Evolutionary conservation across 2,888 invertebrate species (phyloP).

Genomic region (Pristionchus arcanus): DNA sequence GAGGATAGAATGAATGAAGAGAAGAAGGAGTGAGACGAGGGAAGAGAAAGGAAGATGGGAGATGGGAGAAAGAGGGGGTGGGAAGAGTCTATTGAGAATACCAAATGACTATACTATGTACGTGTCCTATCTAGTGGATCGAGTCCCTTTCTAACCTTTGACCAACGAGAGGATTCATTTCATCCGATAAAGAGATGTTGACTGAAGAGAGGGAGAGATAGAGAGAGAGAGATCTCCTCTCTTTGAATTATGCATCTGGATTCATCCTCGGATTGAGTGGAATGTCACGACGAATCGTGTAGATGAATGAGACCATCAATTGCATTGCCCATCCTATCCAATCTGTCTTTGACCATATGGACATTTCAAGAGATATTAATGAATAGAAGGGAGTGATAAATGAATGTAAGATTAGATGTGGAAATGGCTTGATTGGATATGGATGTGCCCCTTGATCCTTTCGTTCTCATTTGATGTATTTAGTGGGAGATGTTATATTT

Average conservation of each 20-base stretch:
- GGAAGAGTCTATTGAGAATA: constrained; percentile 26
- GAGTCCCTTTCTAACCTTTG: background rate
- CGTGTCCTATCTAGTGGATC: background rate
- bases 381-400: background rate
- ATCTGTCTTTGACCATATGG: background rate
- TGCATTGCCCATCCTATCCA: background rate
- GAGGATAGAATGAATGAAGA: constrained; percentile 13
- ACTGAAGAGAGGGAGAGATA: background rate
- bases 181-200: constrained; percentile 3
- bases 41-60: background rate
- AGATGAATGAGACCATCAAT: background rate
- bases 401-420: background rate
- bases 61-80: background rate
- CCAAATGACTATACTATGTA: constrained; percentile 30
- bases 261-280: background rate
- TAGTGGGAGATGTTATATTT: background rate
- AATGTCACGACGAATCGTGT: background rate
- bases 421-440: background rate
- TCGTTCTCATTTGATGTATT: background rate
- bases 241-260: background rate
- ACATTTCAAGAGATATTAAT: background rate
- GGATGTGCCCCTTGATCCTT: background rate
- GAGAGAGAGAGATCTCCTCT: background rate
- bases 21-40: background rate
- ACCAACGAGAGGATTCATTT: background rate